phyloP scores from a whole-genome alignment of 2,797 vertebrate species.

The Girardinus metallicus region DNA sequence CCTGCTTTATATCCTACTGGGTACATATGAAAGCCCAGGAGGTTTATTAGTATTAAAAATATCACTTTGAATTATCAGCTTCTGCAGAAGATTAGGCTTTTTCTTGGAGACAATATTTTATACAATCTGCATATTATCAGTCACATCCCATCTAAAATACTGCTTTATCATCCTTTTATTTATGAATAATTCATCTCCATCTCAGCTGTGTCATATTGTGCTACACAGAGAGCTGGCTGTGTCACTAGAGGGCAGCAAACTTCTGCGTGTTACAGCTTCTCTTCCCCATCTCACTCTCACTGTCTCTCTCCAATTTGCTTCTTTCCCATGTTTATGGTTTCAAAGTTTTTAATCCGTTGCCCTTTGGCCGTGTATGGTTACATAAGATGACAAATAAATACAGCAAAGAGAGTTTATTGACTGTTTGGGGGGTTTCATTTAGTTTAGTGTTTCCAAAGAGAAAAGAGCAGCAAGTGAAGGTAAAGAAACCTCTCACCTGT shows the following conservation, averaged over 20 bases:
- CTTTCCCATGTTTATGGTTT: not conserved
- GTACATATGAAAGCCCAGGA: not conserved
- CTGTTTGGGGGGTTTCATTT: not conserved
- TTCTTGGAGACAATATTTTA: constrained; percentile 32
- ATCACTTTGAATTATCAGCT: constrained; percentile 31
- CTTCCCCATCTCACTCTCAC: not conserved
- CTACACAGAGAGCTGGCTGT: constrained; percentile 13
- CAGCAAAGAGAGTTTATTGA: not conserved
- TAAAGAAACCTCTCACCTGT: not conserved
- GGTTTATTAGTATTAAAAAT: constrained; percentile 9
- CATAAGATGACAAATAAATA: not conserved
- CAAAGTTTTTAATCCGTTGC: not conserved
- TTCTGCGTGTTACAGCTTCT: constrained; percentile 26
- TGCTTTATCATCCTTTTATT: constrained; percentile 54
- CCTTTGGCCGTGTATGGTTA: not conserved
- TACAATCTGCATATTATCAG: constrained; percentile 46
- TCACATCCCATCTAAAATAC: constrained; percentile 56
- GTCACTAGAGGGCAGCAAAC: constrained; percentile 78
- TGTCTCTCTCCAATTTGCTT: not conserved
- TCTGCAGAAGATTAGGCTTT: constrained; percentile 24
- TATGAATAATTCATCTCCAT: constrained; percentile 63
- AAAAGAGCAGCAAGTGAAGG: not conserved
- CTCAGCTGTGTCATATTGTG: constrained; percentile 23
- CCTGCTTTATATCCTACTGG: not conserved
- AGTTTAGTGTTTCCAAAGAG: not conserved